phyloP scores from a whole-genome alignment of 2,888 invertebrate species.

The Gortyna flavago region DNA sequence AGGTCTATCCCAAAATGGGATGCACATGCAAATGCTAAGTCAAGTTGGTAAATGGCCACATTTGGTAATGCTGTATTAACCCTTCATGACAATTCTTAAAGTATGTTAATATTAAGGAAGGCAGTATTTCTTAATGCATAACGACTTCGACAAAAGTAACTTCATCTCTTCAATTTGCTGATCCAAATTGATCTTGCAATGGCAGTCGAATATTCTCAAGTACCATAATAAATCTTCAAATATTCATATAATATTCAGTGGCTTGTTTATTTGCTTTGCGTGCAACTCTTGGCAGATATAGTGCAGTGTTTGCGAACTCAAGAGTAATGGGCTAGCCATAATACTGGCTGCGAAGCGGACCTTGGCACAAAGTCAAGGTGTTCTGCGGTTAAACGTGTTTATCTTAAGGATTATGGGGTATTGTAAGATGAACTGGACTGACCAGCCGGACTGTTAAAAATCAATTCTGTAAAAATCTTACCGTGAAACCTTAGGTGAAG shows the following conservation, averaged over 20 bases:
- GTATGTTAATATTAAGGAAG: not conserved
- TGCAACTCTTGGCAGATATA: slow-evolving; percentile 55
- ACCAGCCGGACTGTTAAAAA: not conserved
- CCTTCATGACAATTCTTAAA: too few species aligned
- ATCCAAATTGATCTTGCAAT: slow-evolving; percentile 11
- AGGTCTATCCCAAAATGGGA: not conserved
- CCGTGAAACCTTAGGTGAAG: not conserved
- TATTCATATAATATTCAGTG: slow-evolving; percentile 35
- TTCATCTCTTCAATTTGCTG: not conserved
- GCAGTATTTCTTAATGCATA: too few species aligned
- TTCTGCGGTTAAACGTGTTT: slow-evolving; percentile 16
- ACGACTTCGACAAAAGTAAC: not conserved
- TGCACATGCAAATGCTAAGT: not conserved
- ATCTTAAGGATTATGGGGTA: not conserved
- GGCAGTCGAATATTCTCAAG: slow-evolving; percentile 10
- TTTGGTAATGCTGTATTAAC: not conserved
- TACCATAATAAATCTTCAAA: slow-evolving; percentile 23
- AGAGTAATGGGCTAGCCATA: slow-evolving; percentile 42
- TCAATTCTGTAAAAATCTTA: not conserved
- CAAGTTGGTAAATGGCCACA: not conserved
- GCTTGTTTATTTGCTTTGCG: slow-evolving; percentile 46
- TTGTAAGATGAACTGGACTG: not conserved
- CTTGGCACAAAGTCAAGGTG: slow-evolving; percentile 63
- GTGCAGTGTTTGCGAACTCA: slow-evolving; percentile 44
- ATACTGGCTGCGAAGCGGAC: slow-evolving; percentile 24